Conservation (phyloP, 2,888 invertebrate species). For the Drosophila borborema region DNA sequence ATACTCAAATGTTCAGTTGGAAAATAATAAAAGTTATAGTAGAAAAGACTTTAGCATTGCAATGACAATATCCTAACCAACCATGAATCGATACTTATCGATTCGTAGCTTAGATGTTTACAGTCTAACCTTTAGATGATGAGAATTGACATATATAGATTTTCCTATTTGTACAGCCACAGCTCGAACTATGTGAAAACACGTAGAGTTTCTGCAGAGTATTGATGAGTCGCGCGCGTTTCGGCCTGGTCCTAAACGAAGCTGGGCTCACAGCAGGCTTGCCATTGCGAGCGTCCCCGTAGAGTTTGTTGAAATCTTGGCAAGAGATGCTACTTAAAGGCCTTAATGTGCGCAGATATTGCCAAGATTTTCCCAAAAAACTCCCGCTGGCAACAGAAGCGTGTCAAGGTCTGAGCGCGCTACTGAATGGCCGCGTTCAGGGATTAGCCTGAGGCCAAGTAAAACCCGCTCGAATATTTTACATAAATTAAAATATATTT, state of each 20-base stretch:
- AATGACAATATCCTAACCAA: no score
- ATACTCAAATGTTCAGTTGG: no score
- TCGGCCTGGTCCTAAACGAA: constrained; percentile 22
- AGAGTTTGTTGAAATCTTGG: constrained; percentile 76
- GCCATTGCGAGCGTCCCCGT: constrained; percentile 54
- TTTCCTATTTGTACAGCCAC: background rate
- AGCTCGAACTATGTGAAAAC: background rate
- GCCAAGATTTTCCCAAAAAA: constrained; percentile 50
- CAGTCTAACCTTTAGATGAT: background rate
- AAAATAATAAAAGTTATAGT: no score
- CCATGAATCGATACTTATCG: background rate
- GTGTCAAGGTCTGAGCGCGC: constrained; percentile 81
- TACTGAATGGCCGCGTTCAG: constrained; percentile 61
- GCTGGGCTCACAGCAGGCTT: constrained; percentile 42
- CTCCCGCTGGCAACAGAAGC: constrained; percentile 78
- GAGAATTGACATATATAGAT: background rate
- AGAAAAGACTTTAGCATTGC: no score
- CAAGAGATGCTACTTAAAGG: constrained; percentile 74
- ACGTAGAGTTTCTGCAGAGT: background rate
- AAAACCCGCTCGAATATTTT: constrained; percentile 13
- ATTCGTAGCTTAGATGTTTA: background rate
- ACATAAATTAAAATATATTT: constrained; percentile 49
- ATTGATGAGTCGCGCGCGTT: constrained; percentile 27
- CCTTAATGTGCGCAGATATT: constrained; percentile 59
- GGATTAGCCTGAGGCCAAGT: constrained; percentile 4